Evolutionary conservation across 2,797 vertebrate species (phyloP).

Genomic region (Myotis planiceps): DNA sequence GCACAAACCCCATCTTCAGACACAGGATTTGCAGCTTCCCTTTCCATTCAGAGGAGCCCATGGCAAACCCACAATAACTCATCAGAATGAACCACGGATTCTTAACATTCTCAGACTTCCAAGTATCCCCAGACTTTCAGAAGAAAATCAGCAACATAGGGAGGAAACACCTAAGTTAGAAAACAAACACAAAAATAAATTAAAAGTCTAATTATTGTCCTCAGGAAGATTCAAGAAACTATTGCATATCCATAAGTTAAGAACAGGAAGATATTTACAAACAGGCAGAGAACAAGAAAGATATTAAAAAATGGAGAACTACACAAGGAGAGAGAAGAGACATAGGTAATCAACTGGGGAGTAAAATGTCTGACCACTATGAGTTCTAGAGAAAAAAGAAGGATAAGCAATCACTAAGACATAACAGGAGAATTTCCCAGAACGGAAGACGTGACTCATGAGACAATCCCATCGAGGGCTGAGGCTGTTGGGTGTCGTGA

Average conservation of each 20-base stretch:
- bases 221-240: background rate
- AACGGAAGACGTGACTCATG: background rate
- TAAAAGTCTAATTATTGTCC: background rate
- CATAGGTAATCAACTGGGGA: background rate
- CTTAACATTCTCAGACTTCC: background rate
- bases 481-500: background rate
- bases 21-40: background rate
- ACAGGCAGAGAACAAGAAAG: background rate
- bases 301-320: background rate
- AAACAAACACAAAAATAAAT: background rate
- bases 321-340: background rate
- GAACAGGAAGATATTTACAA: background rate
- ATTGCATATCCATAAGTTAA: background rate
- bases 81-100: background rate
- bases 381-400: background rate
- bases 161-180: background rate
- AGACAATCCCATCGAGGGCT: background rate
- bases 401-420: background rate
- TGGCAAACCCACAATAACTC: background rate
- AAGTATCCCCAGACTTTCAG: background rate
- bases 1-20: background rate
- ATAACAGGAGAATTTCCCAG: background rate
- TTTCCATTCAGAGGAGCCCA: background rate
- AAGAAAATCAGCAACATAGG: background rate
- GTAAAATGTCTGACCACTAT: background rate